Percentiles rank a stretch among this genome's conserved stretches.
Evolutionary conservation across 1,140 invertebrate species (phyloP).

Genomic region (Spodoptera frugiperda): DNA sequence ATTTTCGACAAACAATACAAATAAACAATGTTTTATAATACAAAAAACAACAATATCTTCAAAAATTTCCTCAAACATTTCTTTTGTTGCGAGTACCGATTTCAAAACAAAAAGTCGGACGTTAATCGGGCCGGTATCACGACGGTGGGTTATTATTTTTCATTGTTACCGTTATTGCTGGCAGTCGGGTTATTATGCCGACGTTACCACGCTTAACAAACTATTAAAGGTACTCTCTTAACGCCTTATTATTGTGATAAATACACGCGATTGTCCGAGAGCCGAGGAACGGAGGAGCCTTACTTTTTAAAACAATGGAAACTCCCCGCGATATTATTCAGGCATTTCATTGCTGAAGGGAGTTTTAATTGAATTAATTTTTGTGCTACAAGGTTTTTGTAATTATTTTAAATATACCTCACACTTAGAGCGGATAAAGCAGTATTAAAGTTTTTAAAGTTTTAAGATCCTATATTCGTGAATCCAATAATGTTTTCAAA

Average conservation of each 20-base stretch:
- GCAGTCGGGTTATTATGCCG: constrained; percentile 65
- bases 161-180: constrained; percentile 76
- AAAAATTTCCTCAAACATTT: not conserved
- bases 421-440: no score
- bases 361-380: not conserved
- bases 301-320: constrained; percentile 25
- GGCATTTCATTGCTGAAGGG: not conserved
- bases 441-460: no score
- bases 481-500: no score
- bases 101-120: not conserved
- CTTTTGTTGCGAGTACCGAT: not conserved
- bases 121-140: constrained; percentile 33
- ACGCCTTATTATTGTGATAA: constrained; percentile 69
- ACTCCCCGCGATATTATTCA: not conserved
- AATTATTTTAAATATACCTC: constrained; percentile 5
- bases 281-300: constrained; percentile 4
- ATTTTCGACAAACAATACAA: no score
- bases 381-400: no score
- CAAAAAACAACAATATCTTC: not conserved
- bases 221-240: constrained; percentile 73
- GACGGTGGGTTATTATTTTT: constrained; percentile 75
- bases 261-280: constrained; percentile 54
- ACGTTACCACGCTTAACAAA: constrained; percentile 78
- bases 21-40: not conserved
- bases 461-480: no score